Conservation (phyloP, 2,888 invertebrate genomes). For the Salpingus planirostris region DNA sequence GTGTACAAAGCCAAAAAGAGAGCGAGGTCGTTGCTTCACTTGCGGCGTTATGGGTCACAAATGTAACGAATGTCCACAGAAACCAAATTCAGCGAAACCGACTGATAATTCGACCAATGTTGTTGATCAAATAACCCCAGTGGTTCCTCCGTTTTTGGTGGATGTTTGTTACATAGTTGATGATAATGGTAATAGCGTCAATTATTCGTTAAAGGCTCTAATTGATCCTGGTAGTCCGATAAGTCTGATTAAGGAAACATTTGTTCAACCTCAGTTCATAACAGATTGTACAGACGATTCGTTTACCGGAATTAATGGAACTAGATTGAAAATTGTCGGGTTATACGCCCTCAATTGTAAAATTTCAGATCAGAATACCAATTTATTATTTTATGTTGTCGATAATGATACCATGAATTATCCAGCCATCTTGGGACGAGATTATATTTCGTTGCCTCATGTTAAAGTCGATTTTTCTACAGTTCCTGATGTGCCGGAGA, state of each 20-base stretch:
- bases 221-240: constrained; percentile 4
- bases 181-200: neutral
- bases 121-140: neutral
- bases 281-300: neutral
- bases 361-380: neutral
- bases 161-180: neutral
- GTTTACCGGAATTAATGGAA: constrained; percentile 2
- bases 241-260: constrained; percentile 1
- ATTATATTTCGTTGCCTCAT: neutral
- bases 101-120: constrained; percentile 2
- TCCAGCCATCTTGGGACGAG: constrained; percentile 1
- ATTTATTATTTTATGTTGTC: constrained; percentile 1
- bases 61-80: constrained; percentile 8
- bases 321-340: neutral
- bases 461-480: neutral
- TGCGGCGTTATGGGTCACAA: constrained; percentile 9
- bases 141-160: neutral
- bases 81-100: neutral
- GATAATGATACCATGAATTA: neutral
- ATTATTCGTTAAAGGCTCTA: constrained; percentile 1
- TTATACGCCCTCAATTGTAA: neutral
- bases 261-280: neutral
- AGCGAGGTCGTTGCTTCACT: constrained; percentile 8
- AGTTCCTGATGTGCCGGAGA: too few relatives aligned
- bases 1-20: constrained; percentile 7